A percentile compares a stretch with the other conserved stretches of the same genome.
These are phyloP conservation scores for Platanista minor DNA, from an alignment of 2,113 vertebrate species.

Conservation along the genomic window DNA sequence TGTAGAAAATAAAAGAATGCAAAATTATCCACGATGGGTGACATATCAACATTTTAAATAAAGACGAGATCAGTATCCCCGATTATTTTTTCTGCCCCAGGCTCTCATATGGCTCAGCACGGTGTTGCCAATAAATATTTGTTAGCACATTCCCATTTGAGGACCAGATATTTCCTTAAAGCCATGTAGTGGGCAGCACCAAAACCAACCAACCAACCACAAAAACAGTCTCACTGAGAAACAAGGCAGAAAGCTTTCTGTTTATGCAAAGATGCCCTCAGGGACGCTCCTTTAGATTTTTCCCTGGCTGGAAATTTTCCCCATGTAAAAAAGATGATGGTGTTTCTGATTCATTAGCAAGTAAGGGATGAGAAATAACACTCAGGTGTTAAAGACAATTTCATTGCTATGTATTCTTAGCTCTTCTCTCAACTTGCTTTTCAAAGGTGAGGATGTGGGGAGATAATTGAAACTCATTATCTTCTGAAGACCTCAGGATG, in stretches of 20 bases:
- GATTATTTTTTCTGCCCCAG: not conserved
- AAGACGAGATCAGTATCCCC: not conserved
- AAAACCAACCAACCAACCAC: not conserved
- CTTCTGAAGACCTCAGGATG: not conserved
- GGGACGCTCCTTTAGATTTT: not conserved
- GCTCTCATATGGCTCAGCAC: not conserved
- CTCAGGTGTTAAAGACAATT: not conserved
- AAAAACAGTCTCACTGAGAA: not conserved
- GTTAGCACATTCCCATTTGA: not conserved
- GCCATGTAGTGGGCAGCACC: not conserved
- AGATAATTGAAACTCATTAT: not conserved
- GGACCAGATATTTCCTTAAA: not conserved
- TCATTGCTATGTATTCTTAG: slow-evolving; percentile 40
- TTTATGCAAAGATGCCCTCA: not conserved
- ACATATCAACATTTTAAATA: not conserved
- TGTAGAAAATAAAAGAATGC: not conserved
- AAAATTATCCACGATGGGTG: not conserved
- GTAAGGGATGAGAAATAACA: not conserved
- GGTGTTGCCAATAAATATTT: not conserved
- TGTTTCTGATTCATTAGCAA: slow-evolving; percentile 45
- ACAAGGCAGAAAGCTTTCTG: not conserved
- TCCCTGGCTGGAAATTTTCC: not conserved
- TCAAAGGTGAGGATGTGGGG: not conserved
- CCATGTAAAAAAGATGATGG: not conserved
- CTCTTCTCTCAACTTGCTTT: not conserved